Evolutionary conservation across 2,797 vertebrate species (phyloP).

Genomic region (Hypotaenidia philippensis): DNA sequence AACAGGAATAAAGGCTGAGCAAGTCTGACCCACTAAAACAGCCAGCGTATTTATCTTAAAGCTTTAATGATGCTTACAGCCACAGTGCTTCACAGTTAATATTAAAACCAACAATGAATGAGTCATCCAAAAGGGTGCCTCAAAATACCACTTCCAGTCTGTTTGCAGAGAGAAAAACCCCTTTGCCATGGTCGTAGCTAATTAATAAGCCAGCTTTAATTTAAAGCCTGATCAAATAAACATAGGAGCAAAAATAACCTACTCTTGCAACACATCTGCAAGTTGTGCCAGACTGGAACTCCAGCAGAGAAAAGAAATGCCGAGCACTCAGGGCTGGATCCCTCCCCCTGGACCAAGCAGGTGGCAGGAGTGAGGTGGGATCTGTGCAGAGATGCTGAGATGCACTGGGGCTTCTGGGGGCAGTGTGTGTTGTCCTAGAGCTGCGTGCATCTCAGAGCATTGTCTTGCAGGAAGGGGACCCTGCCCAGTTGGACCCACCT

Average conservation of each 20-base stretch:
- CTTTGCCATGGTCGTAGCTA: not conserved
- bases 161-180: not conserved
- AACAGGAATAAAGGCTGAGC: not conserved
- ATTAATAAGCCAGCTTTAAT: slow-evolving; percentile 38
- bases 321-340: not conserved
- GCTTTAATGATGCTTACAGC: not conserved
- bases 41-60: not conserved
- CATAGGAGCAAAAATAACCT: not conserved
- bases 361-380: not conserved
- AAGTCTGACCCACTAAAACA: not conserved
- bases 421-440: rapidly evolving
- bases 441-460: rapidly evolving
- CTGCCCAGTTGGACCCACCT: not conserved
- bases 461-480: not conserved
- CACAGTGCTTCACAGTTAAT: not conserved
- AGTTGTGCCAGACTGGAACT: not conserved
- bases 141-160: not conserved
- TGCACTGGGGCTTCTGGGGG: not conserved
- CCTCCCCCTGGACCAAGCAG: not conserved
- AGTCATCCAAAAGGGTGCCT: not conserved
- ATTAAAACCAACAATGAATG: not conserved
- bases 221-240: not conserved
- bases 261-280: rapidly evolving
- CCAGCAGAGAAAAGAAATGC: not conserved
- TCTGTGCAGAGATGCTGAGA: not conserved